A percentile compares a stretch with the other conserved stretches of the same genome.
Conservation (phyloP, 1,140 invertebrate species). For the Bradynema listronoti region DNA sequence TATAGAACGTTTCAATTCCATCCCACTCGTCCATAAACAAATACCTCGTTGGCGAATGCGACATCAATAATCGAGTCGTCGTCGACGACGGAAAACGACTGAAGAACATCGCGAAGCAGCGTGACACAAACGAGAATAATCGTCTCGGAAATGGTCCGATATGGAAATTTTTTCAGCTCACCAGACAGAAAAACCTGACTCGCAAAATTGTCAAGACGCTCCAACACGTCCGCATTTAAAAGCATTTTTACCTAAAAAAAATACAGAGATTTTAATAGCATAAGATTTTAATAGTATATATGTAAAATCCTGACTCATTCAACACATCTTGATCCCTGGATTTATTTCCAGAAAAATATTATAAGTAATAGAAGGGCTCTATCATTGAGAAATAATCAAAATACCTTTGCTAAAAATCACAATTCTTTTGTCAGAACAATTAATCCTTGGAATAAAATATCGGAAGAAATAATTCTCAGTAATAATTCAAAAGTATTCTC, state of each 20-base stretch:
- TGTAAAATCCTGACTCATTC: no score
- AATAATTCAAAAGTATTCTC: no score
- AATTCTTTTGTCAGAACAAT: no score
- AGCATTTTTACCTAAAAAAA: constrained; percentile 42
- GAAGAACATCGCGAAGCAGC: constrained; percentile 78
- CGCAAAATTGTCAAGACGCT: constrained; percentile 29
- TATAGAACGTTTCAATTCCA: no score
- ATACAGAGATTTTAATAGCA: constrained; percentile 8
- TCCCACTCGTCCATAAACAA: no score
- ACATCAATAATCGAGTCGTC: constrained; percentile 68
- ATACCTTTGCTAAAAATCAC: no score
- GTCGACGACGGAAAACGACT: constrained; percentile 59
- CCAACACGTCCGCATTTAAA: constrained; percentile 26
- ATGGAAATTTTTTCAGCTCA: constrained; percentile 70
- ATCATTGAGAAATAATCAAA: no score
- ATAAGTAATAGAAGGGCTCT: no score
- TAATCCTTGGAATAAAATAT: no score
- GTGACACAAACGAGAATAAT: constrained; percentile 84
- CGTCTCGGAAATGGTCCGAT: constrained; percentile 83
- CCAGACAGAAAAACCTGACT: constrained; percentile 53
- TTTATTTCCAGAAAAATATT: no score
- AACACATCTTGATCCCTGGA: no score
- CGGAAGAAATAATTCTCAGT: no score
- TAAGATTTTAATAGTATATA: neutral
- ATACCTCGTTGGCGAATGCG: constrained; percentile 78